These are phyloP conservation scores for Pheosia tremula DNA, from an alignment of 2,888 invertebrate species.

Conservation along the genomic window DNA sequence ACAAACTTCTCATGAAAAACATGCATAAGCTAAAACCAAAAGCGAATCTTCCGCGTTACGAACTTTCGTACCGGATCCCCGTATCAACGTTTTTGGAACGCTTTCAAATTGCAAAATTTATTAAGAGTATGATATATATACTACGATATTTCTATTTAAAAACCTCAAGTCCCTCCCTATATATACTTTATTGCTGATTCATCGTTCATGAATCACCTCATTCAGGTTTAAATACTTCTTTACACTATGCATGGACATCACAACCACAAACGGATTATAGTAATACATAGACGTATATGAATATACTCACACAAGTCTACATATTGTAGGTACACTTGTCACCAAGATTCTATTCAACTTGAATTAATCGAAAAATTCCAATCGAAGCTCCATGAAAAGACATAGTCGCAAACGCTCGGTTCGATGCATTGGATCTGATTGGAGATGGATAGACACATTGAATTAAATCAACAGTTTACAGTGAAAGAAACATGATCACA, in stretches of 20 bases:
- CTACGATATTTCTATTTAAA: constrained; percentile 2
- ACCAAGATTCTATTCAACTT: background rate
- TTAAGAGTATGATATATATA: background rate
- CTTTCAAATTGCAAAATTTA: constrained; percentile 16
- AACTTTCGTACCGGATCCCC: constrained; percentile 13
- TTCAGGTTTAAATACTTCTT: background rate
- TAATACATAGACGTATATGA: background rate
- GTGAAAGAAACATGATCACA: constrained; percentile 19
- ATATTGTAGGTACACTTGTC: background rate
- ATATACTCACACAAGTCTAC: background rate
- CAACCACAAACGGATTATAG: constrained; percentile 23
- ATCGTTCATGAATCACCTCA: background rate
- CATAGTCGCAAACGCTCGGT: background rate
- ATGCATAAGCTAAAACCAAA: constrained; percentile 19
- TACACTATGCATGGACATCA: constrained; percentile 17
- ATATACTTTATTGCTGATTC: background rate
- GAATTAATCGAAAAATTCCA: background rate
- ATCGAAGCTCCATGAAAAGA: constrained; percentile 13
- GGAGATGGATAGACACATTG: constrained; percentile 12
- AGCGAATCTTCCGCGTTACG: constrained; percentile 15
- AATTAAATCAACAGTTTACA: constrained; percentile 22
- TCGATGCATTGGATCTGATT: constrained; percentile 13
- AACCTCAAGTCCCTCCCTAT: no score
- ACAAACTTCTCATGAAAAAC: constrained; percentile 15
- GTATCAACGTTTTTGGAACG: constrained; percentile 18